phyloP scores from a whole-genome alignment of 2,888 invertebrate species.

The Laothoe populi region DNA sequence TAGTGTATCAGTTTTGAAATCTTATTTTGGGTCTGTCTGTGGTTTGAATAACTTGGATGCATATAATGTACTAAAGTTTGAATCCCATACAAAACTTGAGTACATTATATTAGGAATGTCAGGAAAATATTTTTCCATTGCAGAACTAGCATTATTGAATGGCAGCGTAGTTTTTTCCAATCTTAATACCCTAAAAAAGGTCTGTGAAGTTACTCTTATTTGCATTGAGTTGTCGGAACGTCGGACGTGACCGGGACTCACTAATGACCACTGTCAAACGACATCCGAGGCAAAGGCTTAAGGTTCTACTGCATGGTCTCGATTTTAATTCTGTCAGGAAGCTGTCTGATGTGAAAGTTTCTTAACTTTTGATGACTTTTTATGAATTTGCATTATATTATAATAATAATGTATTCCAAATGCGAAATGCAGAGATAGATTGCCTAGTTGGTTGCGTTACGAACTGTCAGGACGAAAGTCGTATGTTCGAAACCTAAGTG shows the following conservation, averaged over 20 bases:
- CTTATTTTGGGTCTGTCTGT: too few relatives aligned
- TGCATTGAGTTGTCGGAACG: conserved; percentile 6
- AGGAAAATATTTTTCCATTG: neutral
- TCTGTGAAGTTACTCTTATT: conserved; percentile 7
- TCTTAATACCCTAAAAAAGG: neutral
- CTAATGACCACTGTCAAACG: conserved; percentile 34
- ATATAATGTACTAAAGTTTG: too few relatives aligned
- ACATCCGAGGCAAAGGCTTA: conserved; percentile 28
- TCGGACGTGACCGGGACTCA: conserved; percentile 26
- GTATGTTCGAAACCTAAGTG: too few relatives aligned
- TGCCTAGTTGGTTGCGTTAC: too few relatives aligned
- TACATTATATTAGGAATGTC: too few relatives aligned
- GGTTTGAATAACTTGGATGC: too few relatives aligned
- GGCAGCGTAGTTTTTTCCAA: neutral
- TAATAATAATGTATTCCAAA: neutral
- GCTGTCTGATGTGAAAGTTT: neutral
- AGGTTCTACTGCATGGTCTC: neutral
- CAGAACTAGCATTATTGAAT: neutral
- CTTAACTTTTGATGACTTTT: neutral
- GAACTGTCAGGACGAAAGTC: too few relatives aligned
- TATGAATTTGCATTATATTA: neutral
- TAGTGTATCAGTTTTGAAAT: too few relatives aligned
- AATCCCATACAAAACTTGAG: too few relatives aligned
- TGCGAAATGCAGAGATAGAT: neutral
- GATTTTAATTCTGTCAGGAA: neutral